Evolutionary conservation across 2,888 invertebrate species (phyloP), one percentile per base, ranked within the genome.

Genomic region (Tanytarsus gracilentus): DNA sequence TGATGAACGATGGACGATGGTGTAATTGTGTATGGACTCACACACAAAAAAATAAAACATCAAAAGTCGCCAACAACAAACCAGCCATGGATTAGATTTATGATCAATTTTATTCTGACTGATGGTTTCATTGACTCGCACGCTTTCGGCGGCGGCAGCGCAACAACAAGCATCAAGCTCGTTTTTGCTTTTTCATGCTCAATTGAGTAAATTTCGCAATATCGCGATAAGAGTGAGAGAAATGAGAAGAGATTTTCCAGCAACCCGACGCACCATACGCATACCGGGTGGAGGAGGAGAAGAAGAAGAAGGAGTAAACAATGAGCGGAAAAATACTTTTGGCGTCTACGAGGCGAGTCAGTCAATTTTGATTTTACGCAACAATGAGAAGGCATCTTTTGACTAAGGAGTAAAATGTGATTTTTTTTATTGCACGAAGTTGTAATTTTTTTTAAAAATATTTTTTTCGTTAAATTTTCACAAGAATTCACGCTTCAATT

Each of bases 281-380:
- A 29, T 29, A 7, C 29, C 9, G 9, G 29, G 5, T 29, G 29
- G 5, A 29, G n/a, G 6, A 33, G 9, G 33, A 33, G 9, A n/a
- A 33, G n/a, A 33, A 33, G 9, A 7, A 44, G 16, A 36, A 23
- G 30, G 30, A 48, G 58, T 58, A 58, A 58, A 58, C 48, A 58
- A 58, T 58, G 58, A 58, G 30, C 44, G 48, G 44, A 48, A 58
- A 58, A 58, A 48, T 58, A 29, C 58, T 58, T 56, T n/a, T 58
- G 53, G 55, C 59, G 62, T 56, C 59, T 58, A 40, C 26, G 51
- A 58, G 62, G 44, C 62, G 62, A 62, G 62, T 59, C 62, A 40
- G 40, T 44, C 18, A 58, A 27, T 62, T 59, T 62, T 62, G 62
- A 62, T 62, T 62, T 59, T 59, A 58, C 52, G 59, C 52, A 62